phyloP scores from a whole-genome alignment of 1,140 invertebrate species.

The Drosophila malerkotliana region DNA sequence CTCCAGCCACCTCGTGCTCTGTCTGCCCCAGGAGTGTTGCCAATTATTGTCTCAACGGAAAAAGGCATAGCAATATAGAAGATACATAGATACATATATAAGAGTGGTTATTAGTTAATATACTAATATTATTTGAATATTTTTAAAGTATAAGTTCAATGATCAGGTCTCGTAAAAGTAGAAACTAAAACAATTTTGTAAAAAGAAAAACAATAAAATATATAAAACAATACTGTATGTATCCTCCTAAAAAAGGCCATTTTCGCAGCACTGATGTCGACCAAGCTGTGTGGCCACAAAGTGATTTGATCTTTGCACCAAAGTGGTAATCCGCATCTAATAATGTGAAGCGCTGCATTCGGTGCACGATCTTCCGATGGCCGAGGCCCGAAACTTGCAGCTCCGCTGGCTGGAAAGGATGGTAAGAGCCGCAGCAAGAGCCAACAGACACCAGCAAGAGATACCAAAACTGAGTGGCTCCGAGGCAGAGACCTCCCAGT shows the following conservation, averaged over 20 bases:
- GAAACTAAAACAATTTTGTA: too few species aligned
- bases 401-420: background rate
- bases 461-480: constrained; percentile 38
- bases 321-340: constrained; percentile 83
- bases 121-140: too few species aligned
- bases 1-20: constrained; percentile 17
- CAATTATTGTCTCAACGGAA: too few species aligned
- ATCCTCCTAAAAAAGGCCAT: background rate
- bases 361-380: constrained; percentile 66
- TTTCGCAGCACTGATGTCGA: constrained; percentile 28
- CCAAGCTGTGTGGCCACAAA: constrained; percentile 64
- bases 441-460: constrained; percentile 8
- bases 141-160: too few species aligned
- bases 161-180: too few species aligned
- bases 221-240: background rate
- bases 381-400: constrained; percentile 1
- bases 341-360: constrained; percentile 81
- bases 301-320: constrained; percentile 82
- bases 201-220: background rate
- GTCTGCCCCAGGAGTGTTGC: constrained; percentile 1
- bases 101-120: too few species aligned
- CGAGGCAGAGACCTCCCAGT: constrained; percentile 71
- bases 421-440: constrained; percentile 1
- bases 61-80: too few species aligned
- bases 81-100: too few species aligned